These are phyloP conservation scores for Lepidurus packardi DNA, from an alignment of 1,140 invertebrate genomes.

Conservation along the genomic window DNA sequence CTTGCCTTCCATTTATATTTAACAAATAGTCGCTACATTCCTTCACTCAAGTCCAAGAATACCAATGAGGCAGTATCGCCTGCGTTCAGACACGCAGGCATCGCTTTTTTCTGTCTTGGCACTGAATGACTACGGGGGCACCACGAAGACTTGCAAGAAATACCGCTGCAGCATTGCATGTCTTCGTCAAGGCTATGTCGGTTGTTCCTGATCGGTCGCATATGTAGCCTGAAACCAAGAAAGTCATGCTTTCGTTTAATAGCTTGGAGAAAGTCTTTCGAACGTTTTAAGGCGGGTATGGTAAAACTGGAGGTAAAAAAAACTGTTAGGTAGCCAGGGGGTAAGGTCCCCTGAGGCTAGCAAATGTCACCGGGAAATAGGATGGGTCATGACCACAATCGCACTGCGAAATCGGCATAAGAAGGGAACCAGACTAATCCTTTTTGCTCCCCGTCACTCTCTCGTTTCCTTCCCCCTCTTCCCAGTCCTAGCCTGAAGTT, in stretches of 20 bases:
- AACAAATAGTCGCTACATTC: slow-evolving; percentile 8
- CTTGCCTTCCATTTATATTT: neutral
- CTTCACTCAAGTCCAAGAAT: neutral
- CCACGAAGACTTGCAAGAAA: neutral
- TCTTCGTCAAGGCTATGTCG: neutral
- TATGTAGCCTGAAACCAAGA: neutral
- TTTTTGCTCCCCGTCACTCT: neutral
- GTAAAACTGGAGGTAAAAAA: neutral
- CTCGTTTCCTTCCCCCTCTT: neutral
- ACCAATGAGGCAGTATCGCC: neutral
- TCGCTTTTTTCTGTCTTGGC: neutral
- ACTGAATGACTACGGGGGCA: neutral
- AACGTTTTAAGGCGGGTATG: neutral
- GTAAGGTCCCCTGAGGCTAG: slow-evolving; percentile 1
- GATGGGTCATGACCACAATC: neutral
- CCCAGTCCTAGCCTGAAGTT: neutral
- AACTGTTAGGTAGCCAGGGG: neutral
- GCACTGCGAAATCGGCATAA: neutral
- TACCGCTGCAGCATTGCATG: neutral
- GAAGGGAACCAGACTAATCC: neutral
- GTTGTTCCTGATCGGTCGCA: neutral
- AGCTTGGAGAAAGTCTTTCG: neutral
- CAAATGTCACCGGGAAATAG: neutral
- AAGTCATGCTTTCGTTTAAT: no score
- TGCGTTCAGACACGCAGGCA: neutral